These are phyloP conservation scores for Pholis gunnellus DNA, from an alignment of 2,113 vertebrate species.

Conservation along the genomic window DNA sequence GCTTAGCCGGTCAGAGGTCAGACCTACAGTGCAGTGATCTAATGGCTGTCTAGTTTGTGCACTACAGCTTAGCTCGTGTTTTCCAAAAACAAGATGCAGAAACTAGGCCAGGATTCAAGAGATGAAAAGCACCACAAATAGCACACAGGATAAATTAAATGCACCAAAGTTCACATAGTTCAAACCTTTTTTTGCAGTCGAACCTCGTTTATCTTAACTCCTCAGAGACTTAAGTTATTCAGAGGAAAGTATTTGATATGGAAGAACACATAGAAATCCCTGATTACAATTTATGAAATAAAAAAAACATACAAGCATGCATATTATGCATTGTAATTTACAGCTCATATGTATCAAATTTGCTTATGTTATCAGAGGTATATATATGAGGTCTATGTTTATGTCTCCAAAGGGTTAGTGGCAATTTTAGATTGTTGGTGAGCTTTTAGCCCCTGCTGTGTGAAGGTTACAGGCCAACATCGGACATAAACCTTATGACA, in stretches of 20 bases:
- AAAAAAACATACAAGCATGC: background rate
- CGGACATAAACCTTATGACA: conserved; percentile 56
- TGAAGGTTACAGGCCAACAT: conserved; percentile 44
- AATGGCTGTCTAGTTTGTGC: conserved; percentile 68
- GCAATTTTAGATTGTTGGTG: conserved; percentile 19
- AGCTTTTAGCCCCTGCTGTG: conserved; percentile 34
- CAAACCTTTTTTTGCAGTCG: conserved; percentile 37
- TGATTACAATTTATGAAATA: conserved; percentile 32
- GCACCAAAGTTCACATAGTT: conserved; percentile 64
- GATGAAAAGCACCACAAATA: conserved; percentile 71
- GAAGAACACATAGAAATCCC: conserved; percentile 33
- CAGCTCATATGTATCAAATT: background rate
- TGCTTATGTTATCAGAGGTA: background rate
- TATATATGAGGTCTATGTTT: conserved; percentile 11
- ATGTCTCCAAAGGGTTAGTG: background rate
- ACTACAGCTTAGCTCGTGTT: conserved; percentile 67
- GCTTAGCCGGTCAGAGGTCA: conserved; percentile 79
- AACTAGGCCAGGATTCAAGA: conserved; percentile 72
- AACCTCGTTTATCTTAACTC: conserved; percentile 57
- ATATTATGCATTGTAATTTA: conserved; percentile 4
- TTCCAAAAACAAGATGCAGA: conserved; percentile 71
- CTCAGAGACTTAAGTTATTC: conserved; percentile 43
- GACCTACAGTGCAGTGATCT: conserved; percentile 75
- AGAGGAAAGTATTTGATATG: conserved; percentile 41
- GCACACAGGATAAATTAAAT: conserved; percentile 63